Evolutionary conservation across 1,140 invertebrate genomes (phyloP).

Genomic region (Zaprionus camerounensis): DNA sequence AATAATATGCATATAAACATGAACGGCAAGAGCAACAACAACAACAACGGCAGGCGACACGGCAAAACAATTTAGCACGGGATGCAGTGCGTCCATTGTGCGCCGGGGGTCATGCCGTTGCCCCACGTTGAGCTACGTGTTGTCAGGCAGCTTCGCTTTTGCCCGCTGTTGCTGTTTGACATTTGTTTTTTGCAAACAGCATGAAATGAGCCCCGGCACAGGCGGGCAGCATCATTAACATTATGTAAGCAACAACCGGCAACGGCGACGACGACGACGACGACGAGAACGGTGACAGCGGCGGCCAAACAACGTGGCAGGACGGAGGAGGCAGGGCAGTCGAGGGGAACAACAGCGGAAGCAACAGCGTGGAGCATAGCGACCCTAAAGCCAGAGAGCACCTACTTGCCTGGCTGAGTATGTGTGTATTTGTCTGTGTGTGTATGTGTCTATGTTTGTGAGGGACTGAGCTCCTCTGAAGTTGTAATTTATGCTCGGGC

Average conservation of each 20-base stretch:
- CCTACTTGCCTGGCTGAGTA: conserved; percentile 10
- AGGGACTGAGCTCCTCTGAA: conserved; percentile 49
- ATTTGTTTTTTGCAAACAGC: conserved; percentile 75
- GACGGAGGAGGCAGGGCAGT: not conserved
- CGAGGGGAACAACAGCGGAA: conserved; percentile 8
- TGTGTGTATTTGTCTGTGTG: not conserved
- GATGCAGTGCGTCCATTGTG: conserved; percentile 57
- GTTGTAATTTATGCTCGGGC: conserved; percentile 79
- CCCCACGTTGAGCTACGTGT: conserved; percentile 25
- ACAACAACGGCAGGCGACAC: conserved; percentile 32
- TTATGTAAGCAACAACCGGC: conserved; percentile 76
- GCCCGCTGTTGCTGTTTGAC: conserved; percentile 41
- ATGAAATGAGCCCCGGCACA: conserved; percentile 68
- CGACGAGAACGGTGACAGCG: not conserved
- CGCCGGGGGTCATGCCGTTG: conserved; percentile 21
- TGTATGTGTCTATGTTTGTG: not conserved
- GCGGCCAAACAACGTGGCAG: conserved; percentile 7
- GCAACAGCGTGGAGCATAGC: not conserved
- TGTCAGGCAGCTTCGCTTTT: conserved; percentile 12
- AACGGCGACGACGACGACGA: conserved; percentile 38
- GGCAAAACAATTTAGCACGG: conserved; percentile 57
- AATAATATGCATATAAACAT: conserved; percentile 79
- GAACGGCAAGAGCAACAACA: conserved; percentile 33
- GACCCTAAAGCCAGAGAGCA: conserved; percentile 27
- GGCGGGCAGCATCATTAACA: conserved; percentile 76